Base-by-base conservation (phyloP, 2,888 invertebrate species). In the Acleris holmiana region DNA sequence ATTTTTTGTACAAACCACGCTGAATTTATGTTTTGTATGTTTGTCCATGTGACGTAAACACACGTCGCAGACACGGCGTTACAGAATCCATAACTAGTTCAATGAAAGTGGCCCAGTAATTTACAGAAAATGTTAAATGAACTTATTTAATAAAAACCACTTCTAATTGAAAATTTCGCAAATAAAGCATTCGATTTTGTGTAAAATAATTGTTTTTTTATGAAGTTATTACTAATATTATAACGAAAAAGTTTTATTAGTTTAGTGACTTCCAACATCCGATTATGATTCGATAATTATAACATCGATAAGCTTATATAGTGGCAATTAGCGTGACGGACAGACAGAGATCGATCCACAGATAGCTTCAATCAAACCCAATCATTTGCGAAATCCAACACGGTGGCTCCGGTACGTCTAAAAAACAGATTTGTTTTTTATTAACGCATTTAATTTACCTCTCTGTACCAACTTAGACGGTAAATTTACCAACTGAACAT, bases 301-400 rank as follows among this genome's bases (percentile, higher is more conserved):
- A 63, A 69, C 72, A 77, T 82, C 78, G 83, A 85, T 85, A 83
- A 82, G 73, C 75, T 60, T 65, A 53, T 74, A 73, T 80, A 75
- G 77, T 75, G 76, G 82, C 86, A 88, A 90, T 89, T 89, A 90
- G 79, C 82, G 85, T 86, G 87, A 84, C 77, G 77, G 81, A 74
- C 76, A 75, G 83, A 63, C 56, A 61, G 29, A 76, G 80, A 80
- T 81, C 71, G 67, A 67, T 65, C 65, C 62, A 50, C 47, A 57
- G 80, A 80, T 79, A 71, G 76, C 74, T 74, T 79, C 79, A 66
- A 75, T 77, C 76, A 76, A 74, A 68, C 59, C 63, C 68, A 70
- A 73, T 72, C 71, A 72, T 61, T 72, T 69, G 73, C 70, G 68
- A 73, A 76, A 76, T 74, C 68, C 58, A 70, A 73, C 73, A 73